Conservation (phyloP, 2,113 vertebrate genomes). For the Malaclemys terrapin region DNA sequence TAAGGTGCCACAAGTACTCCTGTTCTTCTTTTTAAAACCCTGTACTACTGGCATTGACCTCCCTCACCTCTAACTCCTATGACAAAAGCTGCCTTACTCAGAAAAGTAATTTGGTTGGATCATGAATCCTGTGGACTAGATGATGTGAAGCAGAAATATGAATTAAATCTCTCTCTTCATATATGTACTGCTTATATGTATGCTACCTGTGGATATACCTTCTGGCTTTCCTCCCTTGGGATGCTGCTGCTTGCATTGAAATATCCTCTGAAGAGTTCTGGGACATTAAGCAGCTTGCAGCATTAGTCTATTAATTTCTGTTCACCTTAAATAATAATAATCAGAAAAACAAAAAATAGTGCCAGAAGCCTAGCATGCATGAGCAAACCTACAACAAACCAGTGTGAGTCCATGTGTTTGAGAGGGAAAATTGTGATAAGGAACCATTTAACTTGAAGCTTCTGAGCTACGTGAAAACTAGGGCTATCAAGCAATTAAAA, state of each 20-base stretch:
- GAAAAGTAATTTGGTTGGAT: not conserved
- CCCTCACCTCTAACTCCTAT: not conserved
- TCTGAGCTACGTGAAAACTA: not conserved
- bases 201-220: not conserved
- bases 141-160: not conserved
- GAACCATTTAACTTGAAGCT: not conserved
- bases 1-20: too few species aligned
- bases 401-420: not conserved
- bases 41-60: not conserved
- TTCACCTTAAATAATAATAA: not conserved
- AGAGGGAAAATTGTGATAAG: not conserved
- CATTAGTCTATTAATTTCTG: not conserved
- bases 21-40: too few species aligned
- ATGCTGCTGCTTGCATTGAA: not conserved
- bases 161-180: not conserved
- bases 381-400: not conserved
- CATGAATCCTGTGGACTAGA: not conserved
- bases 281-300: not conserved
- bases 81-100: not conserved
- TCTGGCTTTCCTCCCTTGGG: conserved; percentile 9
- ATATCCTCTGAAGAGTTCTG: not conserved
- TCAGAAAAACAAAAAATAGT: not conserved
- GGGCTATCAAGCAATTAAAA: too few species aligned
- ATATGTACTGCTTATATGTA: not conserved
- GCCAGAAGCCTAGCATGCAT: not conserved